Evolutionary conservation across 2,888 invertebrate genomes (phyloP).

Genomic region (Lymantria dispar): DNA sequence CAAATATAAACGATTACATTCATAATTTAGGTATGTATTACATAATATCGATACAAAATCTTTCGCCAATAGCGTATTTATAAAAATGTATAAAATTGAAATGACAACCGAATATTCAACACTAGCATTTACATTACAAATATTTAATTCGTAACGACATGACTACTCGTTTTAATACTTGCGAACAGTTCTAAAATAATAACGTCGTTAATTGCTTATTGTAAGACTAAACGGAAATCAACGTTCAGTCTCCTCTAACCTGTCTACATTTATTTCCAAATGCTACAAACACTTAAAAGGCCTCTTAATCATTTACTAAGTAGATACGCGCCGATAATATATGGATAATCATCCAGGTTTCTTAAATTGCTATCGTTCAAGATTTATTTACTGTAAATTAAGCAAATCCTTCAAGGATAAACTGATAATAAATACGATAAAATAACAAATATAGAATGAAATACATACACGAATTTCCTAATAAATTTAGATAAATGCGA

Average conservation of each 20-base stretch:
- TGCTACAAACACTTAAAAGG: constrained; percentile 31
- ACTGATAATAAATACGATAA: background rate
- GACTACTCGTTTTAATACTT: constrained; percentile 26
- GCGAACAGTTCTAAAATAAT: constrained; percentile 25
- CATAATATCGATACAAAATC: constrained; percentile 66
- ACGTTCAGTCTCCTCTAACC: constrained; percentile 42
- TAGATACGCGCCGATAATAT: constrained; percentile 32
- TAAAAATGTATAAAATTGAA: constrained; percentile 76
- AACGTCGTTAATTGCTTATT: constrained; percentile 23
- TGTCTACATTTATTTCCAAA: constrained; percentile 30
- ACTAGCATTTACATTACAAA: constrained; percentile 46
- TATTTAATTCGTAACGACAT: constrained; percentile 33
- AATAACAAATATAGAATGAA: background rate
- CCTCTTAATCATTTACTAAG: constrained; percentile 32
- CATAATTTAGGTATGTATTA: constrained; percentile 60
- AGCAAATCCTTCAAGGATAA: background rate
- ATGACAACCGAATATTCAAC: constrained; percentile 42
- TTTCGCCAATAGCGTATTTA: constrained; percentile 65
- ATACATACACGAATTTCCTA: background rate
- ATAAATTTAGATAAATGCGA: background rate
- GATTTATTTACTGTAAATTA: constrained; percentile 3
- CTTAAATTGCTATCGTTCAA: constrained; percentile 11
- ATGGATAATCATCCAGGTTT: constrained; percentile 21
- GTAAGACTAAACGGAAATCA: constrained; percentile 32
- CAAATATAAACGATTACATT: constrained; percentile 72